Base-by-base conservation (phyloP, 2,797 vertebrate genomes). In the Pseudochaenichthys georgianus region DNA sequence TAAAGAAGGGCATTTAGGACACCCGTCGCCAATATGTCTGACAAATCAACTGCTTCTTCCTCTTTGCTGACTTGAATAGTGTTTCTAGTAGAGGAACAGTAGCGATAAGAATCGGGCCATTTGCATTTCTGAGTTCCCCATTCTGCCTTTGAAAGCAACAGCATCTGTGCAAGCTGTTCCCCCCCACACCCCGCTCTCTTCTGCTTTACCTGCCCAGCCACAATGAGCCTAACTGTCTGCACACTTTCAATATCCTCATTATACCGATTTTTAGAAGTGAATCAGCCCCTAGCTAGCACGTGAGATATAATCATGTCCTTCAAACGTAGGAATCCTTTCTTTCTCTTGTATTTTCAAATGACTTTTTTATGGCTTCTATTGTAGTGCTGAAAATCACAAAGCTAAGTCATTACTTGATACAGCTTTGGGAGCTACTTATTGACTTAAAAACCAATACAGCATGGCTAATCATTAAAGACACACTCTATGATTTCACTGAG, bases 101-200 rank as follows among this genome's bases (percentile, higher is more conserved):
- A 72, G 67, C 19, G 87, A 94, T 92, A 88, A 84, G 61, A 75
- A 91, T 91, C 90, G 21, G 45, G 47, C 3, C 13, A 92, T 95
- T 95, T 95, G 91, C 91, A 95, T 95, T 88, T 89, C 87, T 81
- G 70, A 93, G 88, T 95, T 95, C 94, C 92, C 87, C 82, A 86
- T 95, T 93, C 83, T 73, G 80, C 58, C 81, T 87, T 70, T 88
- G 80, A 88, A 88, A 89, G 83, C 77, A 81, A 79, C 88, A 79
- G 73, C 82, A 78, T 88, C 77, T 90, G 81, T 70, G 67, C 66
- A 57, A 43, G 57, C 55, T 69, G 75, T 80, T 78, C 81, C 70
- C 70, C 66, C 66, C 53, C 52, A 62, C 76, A 65, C 52, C 60
- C 66, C 13, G 68, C 73, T 72, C 77, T 89, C 75, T 91, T 94